These are phyloP conservation scores for Limnephilus rhombicus DNA, from an alignment of 2,888 invertebrate species.

Conservation along the genomic window DNA sequence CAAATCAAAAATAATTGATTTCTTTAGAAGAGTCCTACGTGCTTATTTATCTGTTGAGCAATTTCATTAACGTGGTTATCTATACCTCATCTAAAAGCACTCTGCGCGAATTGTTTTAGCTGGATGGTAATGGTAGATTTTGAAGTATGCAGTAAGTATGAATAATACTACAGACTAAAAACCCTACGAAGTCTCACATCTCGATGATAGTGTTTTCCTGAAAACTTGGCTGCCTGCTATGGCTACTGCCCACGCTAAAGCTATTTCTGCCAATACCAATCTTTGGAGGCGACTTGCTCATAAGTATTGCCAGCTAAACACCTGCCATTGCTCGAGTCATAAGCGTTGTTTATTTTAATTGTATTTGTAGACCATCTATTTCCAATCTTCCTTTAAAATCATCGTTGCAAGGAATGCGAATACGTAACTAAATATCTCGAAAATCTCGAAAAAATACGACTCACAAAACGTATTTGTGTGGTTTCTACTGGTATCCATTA, in stretches of 20 bases:
- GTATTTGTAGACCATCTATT: neutral
- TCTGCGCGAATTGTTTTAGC: neutral
- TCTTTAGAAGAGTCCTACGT: neutral
- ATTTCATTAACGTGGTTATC: neutral
- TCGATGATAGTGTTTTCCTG: neutral
- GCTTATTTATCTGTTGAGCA: neutral
- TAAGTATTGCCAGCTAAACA: neutral
- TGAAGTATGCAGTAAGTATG: neutral
- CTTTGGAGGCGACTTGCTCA: neutral
- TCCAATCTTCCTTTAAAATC: neutral
- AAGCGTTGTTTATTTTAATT: neutral
- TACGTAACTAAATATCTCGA: neutral
- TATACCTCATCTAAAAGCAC: neutral
- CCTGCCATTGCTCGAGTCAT: neutral
- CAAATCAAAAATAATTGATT: no score
- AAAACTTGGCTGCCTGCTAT: neutral
- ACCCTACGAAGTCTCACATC: neutral
- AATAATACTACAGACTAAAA: neutral
- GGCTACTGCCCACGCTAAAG: constrained; percentile 8
- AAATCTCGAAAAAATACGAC: no score
- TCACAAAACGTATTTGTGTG: no score
- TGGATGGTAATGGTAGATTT: no score
- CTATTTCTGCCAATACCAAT: neutral
- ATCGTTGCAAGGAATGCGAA: neutral
- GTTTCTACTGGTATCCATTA: no score